Evolutionary conservation across 2,113 vertebrate genomes (phyloP).

Genomic region (Phocoena sinus): DNA sequence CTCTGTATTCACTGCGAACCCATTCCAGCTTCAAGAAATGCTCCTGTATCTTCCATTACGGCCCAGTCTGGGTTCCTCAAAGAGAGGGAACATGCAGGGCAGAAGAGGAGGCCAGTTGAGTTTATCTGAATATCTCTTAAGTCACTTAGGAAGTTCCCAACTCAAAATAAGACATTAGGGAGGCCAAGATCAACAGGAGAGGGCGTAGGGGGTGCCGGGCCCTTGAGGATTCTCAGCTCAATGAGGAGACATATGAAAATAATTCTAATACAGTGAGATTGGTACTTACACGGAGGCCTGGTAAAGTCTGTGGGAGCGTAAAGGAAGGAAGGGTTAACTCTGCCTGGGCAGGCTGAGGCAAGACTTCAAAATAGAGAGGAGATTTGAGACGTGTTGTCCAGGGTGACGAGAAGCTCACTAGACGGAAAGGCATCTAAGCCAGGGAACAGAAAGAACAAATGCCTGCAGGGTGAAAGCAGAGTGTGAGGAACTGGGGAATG

Average conservation of each 20-base stretch:
- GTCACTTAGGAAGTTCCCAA: not conserved
- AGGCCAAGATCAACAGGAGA: not conserved
- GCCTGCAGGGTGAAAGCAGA: not conserved
- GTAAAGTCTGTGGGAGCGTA: not conserved
- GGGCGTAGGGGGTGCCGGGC: fast-evolving
- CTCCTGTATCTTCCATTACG: not conserved
- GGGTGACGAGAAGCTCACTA: not conserved
- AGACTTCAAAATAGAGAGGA: not conserved
- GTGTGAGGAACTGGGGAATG: fast-evolving
- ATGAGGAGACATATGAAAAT: not conserved
- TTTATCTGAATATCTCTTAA: not conserved
- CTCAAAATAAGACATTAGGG: not conserved
- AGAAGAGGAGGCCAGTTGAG: not conserved
- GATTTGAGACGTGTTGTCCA: not conserved
- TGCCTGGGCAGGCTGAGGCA: not conserved
- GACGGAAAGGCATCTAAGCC: not conserved
- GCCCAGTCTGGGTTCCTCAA: not conserved
- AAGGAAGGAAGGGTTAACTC: not conserved
- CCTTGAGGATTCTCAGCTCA: not conserved
- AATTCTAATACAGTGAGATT: not conserved
- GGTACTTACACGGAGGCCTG: not conserved
- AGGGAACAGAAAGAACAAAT: not conserved
- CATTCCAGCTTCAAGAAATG: not conserved
- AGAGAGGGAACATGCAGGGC: not conserved
- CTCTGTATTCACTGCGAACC: not conserved